A percentile compares a stretch with the other conserved stretches of the same genome.
Evolutionary conservation across 1,140 invertebrate genomes (phyloP).

Genomic region (Gryllus bimaculatus): DNA sequence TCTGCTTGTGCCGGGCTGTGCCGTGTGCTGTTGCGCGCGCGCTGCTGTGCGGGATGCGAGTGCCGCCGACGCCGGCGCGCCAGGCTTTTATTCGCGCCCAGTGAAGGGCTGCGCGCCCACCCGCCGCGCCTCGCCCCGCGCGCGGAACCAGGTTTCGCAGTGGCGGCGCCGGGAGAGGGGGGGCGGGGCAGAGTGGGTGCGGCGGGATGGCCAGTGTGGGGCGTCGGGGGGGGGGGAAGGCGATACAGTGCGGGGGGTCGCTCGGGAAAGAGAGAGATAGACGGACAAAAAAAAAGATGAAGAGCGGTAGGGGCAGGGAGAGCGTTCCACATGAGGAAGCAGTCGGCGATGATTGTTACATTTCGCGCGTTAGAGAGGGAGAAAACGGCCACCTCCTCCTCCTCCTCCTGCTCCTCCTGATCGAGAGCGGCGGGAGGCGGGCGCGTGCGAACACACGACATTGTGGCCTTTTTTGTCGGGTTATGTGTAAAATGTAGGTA

Average conservation of each 20-base stretch:
- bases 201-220: background rate
- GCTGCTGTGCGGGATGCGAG: conserved; percentile 49
- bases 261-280: too few species aligned
- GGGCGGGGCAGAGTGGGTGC: too few species aligned
- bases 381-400: background rate
- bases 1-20: conserved; percentile 37
- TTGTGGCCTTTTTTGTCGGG: background rate
- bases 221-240: background rate
- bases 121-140: conserved; percentile 30
- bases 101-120: conserved; percentile 45
- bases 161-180: background rate
- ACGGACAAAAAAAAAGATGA: too few species aligned
- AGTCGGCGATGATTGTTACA: conserved; percentile 3
- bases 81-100: conserved; percentile 56
- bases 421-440: background rate
- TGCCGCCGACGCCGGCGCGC: conserved; percentile 49
- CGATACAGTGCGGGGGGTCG: too few species aligned
- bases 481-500: background rate
- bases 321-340: conserved; percentile 12
- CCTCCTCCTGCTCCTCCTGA: background rate
- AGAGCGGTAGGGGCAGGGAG: background rate
- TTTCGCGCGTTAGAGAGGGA: background rate
- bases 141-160: conserved; percentile 15
- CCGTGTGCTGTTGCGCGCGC: conserved; percentile 41
- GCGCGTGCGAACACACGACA: background rate